Evolutionary conservation across 2,113 vertebrate species (phyloP), one percentile per base, ranked within the genome.

Genomic region (Oncorhynchus masou): DNA sequence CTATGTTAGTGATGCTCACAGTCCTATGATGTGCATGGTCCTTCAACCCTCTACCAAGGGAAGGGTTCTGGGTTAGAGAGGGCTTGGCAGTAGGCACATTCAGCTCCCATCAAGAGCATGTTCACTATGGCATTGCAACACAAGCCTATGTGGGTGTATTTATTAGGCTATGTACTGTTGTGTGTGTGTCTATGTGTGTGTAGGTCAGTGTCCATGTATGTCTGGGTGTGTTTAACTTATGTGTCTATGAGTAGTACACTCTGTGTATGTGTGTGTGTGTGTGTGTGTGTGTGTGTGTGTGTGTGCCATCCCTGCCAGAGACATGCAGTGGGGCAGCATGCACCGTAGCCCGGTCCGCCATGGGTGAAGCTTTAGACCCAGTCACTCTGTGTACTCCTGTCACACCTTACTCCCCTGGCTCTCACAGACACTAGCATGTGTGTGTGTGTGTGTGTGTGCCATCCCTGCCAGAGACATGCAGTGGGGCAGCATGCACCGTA

Each of bases 311-410:
- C 65, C 70, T 86, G 75, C 67, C 68, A 81, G 75, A 86, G 77
- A 85, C 83, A 89, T 90, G 86, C 86, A 75, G 81, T 60, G 70
- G 66, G 77, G 80, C 75, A 70, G 74, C 89, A 90, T 93, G 88
- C 92, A 87, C 77, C 71, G 83, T 77, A 88, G 73, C 78, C 68
- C 22, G 75, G 77, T 80, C 83, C 85, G 87, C 78, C 84, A 80
- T 54, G 25, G 82, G 80, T 76, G 68, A 81, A 86, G 76, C 77
- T 74, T 80, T 78, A 51, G 75, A 85, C 71, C 76, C 62, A 54
- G 45, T 67, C 31, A 74, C 74, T 83, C 72, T 25, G 20, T 49
- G 13, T 2, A 24, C 6, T 27, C 15, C 25, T 16, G 8, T 66
- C 64, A 66, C 24, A 19, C 49, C 15, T 54, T 74, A 70, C 74